phyloP scores from a whole-genome alignment of 1,140 invertebrate genomes.

The Orchestia grillus region DNA sequence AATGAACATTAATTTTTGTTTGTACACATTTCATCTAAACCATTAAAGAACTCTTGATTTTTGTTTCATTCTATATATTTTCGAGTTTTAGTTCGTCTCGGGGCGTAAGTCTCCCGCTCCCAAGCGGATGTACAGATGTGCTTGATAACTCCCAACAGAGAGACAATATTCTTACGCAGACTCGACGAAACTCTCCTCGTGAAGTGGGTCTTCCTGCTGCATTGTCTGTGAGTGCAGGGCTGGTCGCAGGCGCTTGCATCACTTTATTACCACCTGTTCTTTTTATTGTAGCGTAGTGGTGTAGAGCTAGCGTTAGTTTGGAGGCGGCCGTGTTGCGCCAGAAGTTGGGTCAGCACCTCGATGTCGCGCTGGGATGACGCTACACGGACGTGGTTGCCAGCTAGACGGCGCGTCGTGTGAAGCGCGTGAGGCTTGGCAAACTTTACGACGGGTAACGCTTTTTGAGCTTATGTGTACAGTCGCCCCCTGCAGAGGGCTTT shows the following conservation, averaged over 20 bases:
- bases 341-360: not conserved
- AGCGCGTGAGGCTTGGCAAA: not conserved
- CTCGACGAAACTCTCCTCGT: not conserved
- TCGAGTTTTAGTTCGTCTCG: not conserved
- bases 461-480: too few species aligned
- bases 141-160: not conserved
- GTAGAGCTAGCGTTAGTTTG: not conserved
- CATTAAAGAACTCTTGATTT: not conserved
- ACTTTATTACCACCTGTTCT: not conserved
- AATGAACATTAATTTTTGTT: not conserved
- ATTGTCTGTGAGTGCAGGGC: not conserved
- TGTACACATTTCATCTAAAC: not conserved
- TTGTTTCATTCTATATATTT: too few species aligned
- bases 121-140: not conserved
- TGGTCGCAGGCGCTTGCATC: not conserved
- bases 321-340: not conserved
- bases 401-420: not conserved
- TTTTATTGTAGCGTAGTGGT: not conserved
- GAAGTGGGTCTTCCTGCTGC: not conserved
- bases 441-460: not conserved
- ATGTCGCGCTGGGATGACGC: not conserved
- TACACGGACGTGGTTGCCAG: not conserved
- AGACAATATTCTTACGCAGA: not conserved
- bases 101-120: not conserved
- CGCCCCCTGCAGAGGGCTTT: too few species aligned